These are phyloP conservation scores for Candidula unifasciata DNA, from an alignment of 2,888 invertebrate species.

Conservation along the genomic window DNA sequence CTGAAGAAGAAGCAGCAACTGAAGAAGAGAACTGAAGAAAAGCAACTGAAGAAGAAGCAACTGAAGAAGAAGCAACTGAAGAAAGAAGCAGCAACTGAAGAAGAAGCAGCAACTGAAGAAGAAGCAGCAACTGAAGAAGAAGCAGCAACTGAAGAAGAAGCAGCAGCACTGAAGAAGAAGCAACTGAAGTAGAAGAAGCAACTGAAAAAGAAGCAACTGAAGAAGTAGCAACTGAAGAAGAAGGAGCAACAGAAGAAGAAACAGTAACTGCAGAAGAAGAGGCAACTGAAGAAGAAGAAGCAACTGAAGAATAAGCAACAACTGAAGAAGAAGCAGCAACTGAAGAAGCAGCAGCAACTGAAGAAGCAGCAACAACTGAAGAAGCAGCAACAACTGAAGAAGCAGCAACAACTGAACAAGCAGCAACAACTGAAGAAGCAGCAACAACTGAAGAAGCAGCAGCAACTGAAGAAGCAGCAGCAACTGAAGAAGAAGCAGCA, in stretches of 20 bases:
- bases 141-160: background rate
- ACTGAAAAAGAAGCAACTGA: background rate
- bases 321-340: background rate
- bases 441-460: background rate
- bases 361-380: background rate
- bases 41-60: too few species aligned
- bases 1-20: too few species aligned
- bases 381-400: background rate
- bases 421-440: background rate
- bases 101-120: background rate
- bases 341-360: background rate
- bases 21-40: too few species aligned
- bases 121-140: background rate
- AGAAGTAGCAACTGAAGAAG: background rate
- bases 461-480: background rate
- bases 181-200: background rate
- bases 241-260: background rate
- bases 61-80: too few species aligned
- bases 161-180: background rate
- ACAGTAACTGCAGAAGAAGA: background rate
- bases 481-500: background rate
- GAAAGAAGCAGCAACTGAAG: background rate
- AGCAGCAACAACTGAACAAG: background rate
- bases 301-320: background rate
- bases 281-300: background rate